Evolutionary conservation across 2,888 invertebrate genomes (phyloP).

Genomic region (Tenodera sinensis): DNA sequence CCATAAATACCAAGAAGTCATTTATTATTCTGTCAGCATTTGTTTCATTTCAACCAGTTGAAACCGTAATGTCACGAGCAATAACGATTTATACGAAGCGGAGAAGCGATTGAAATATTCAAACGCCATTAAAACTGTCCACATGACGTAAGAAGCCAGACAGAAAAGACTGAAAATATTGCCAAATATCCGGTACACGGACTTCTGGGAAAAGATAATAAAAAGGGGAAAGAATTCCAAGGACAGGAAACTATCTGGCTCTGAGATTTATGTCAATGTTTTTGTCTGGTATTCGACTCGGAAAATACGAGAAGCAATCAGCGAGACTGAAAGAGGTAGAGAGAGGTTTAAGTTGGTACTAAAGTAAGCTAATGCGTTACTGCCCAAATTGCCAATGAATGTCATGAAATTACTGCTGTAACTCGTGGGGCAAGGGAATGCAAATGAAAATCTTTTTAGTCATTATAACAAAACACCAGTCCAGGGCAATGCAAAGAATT

Average conservation of each 20-base stretch:
- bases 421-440: too few species aligned
- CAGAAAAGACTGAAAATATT: not conserved
- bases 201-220: not conserved
- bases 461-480: too few species aligned
- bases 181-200: not conserved
- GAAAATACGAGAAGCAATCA: too few species aligned
- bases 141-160: not conserved
- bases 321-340: too few species aligned
- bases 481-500: too few species aligned
- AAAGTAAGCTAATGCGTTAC: too few species aligned
- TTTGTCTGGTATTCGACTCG: too few species aligned
- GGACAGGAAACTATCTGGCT: not conserved
- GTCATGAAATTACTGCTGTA: too few species aligned
- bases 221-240: not conserved
- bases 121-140: not conserved
- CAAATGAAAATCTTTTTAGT: too few species aligned
- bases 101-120: not conserved
- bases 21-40: not conserved
- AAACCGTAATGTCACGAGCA: not conserved
- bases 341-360: too few species aligned
- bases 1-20: not conserved
- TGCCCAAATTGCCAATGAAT: too few species aligned
- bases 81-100: not conserved
- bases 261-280: too few species aligned
- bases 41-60: not conserved